Evolutionary conservation across 1,140 invertebrate species (phyloP), one percentile per base, ranked within the genome.

Genomic region (Solenopsis fugax): DNA sequence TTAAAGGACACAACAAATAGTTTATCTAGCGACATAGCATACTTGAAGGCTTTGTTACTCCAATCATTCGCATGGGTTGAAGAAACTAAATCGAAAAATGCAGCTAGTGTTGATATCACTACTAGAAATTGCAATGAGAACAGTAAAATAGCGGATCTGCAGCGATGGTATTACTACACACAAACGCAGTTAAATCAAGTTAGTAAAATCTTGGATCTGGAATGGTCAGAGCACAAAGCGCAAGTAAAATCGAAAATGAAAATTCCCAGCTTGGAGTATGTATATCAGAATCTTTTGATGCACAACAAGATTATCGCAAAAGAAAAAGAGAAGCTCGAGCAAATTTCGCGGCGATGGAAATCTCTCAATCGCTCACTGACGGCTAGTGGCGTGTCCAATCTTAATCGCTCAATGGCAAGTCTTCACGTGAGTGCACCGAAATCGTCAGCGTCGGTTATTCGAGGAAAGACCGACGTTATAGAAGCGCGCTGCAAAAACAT

Each of bases 11-110:
- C 94, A 1, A 96, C 96, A 0, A 93, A 89, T 9, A 91, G 89
- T 56, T 86, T 95, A 13, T 91, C 90, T 5, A 93, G 90, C 29
- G 95, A 96, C 54, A 92, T 96, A 24, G 84, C 93, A 3, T 94
- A 92, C 48, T 90, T 95, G 4, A 95, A 95, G 81, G 93, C 94
- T 16, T 71, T 95, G 3, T 71, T 95, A 1, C 76, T 96, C 1
- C 95, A 96, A 81, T 94, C 95, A 0, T 95, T 95, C 71, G 94
- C 94, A 3, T 96, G 95, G 94, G 45, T 95, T 0, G 95, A 96
- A 87, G 95, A 96, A 85, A 94, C 94, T 0, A 95, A 95, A 75
- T 96, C 95, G 0, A 94, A 93, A 60, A 93, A 93, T 75, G 92
- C 92, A 4, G 88, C 92, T 0, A 92, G 90, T 13, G 71, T 34